Percentiles rank a stretch among this genome's conserved stretches.
phyloP scores from a whole-genome alignment of 2,888 invertebrate species.

The Allygus modestus region DNA sequence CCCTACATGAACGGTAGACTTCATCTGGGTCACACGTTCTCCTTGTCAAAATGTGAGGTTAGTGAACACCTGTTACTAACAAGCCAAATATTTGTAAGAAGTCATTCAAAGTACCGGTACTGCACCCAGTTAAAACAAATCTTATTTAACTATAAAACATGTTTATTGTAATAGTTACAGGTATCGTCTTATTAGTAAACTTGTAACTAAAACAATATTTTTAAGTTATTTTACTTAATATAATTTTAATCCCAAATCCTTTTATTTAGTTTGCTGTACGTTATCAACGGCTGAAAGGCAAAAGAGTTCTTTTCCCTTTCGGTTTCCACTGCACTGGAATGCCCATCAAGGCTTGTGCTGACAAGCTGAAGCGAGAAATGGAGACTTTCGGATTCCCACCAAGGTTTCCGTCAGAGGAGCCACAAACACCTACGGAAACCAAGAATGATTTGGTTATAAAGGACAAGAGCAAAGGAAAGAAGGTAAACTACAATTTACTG shows the following conservation, averaged over 20 bases:
- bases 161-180: no score
- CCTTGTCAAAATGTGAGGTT: conserved; percentile 97
- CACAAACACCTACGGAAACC: conserved; percentile 74
- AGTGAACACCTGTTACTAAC: conserved; percentile 70
- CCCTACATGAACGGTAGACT: conserved; percentile 99
- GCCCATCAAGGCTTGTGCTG: conserved; percentile 99
- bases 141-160: no score
- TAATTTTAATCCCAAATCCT: background rate
- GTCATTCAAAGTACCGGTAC: no score
- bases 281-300: conserved; percentile 95
- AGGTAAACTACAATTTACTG: conserved; percentile 75
- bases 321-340: conserved; percentile 99
- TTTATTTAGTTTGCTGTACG: conserved; percentile 88
- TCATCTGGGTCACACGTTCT: conserved; percentile 98
- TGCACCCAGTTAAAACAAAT: no score
- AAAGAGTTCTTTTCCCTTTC: conserved; percentile 95
- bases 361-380: conserved; percentile 97
- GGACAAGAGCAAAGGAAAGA: conserved; percentile 96
- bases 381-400: conserved; percentile 95
- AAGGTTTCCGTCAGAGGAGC: conserved; percentile 82
- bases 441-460: conserved; percentile 80
- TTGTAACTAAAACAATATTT: no score
- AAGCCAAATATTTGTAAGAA: no score
- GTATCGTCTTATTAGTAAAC: no score
- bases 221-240: no score